Evolutionary conservation across 2,888 invertebrate genomes (phyloP), one percentile per base, ranked within the genome.

Genomic region (Eristalinus aeneus): DNA sequence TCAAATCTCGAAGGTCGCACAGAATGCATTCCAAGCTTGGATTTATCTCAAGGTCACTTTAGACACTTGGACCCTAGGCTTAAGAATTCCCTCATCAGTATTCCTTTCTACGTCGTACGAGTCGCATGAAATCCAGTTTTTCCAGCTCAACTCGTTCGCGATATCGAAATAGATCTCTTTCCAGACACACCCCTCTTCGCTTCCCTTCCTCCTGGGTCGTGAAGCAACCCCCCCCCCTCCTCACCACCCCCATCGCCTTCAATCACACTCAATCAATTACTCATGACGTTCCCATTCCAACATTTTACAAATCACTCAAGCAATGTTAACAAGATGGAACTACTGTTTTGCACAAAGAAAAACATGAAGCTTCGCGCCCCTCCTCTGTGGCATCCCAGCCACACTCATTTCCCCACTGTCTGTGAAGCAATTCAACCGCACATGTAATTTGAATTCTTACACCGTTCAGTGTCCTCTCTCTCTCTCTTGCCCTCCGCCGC

Each of bases 361-460:
- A 31, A 54, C 53, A 68, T 56, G 56, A 56, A 54, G 23, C n/a
- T 53, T 23, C 54, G 27, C 68, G 22, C 53, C 16, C 34, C 22
- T 23, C 27, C 6, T 8, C 23, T 10, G 34, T 9, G 58, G 56
- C n/a, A 54, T 36, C 27, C 27, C 27, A 27, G 5, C 5, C 27
- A 5, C 27, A 12, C 34, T 64, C n/a, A 36, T 39, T 22, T 36
- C 56, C 36, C 56, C 39, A 36, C 63, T 31, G 10, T 39, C 54
- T 58, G 34, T 68, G 16, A 31, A 39, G 16, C 23, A 34, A 65
- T 46, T 63, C 12, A 61, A 31, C 74, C 39, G 46, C 16, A 68
- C 27, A 67, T 74, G 67, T 56, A 32, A 74, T 80, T 80, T 68
- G 34, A 67, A 74, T 79, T 53, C 74, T 74, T 63, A 32, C 68